These are phyloP conservation scores for Porites lutea DNA, from an alignment of 64 coral and sea anemone species.

Conservation along the genomic window DNA sequence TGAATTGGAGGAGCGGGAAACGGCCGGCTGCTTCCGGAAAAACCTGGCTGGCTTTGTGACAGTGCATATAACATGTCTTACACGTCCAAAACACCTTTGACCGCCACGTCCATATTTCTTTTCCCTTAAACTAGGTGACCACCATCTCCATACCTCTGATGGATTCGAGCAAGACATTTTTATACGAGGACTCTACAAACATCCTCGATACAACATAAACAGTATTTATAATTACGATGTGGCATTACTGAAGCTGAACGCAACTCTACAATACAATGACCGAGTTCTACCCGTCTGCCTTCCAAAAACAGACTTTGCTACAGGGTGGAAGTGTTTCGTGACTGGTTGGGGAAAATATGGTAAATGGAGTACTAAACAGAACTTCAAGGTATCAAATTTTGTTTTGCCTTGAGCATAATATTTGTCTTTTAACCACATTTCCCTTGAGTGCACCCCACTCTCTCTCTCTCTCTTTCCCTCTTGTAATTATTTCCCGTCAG, in stretches of 20 bases:
- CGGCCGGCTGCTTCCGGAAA: too few species aligned
- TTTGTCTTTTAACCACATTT: too few species aligned
- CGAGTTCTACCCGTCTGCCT: conserved; percentile 21
- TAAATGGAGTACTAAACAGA: not conserved
- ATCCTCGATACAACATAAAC: conserved; percentile 24
- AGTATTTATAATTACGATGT: conserved; percentile 8
- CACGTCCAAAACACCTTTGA: too few species aligned
- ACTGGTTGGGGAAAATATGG: conserved; percentile 59
- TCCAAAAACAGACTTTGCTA: conserved; percentile 21
- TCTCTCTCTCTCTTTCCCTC: not conserved
- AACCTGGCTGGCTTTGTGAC: too few species aligned
- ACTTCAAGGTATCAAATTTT: not conserved
- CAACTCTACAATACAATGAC: conserved; percentile 7
- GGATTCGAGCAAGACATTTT: conserved; percentile 21
- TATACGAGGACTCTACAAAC: not conserved
- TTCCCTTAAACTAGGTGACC: not conserved
- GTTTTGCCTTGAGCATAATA: not conserved
- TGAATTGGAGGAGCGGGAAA: too few species aligned
- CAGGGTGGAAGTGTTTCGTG: conserved; percentile 25
- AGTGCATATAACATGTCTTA: too few species aligned
- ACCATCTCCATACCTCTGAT: not conserved
- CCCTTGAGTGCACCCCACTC: not conserved
- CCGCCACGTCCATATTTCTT: not conserved
- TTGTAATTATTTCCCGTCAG: not conserved
- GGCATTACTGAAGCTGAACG: conserved; percentile 23